Conservation (phyloP, 37 sponge, comb jelly and placozoan species). For the Hormiphora californensis region DNA sequence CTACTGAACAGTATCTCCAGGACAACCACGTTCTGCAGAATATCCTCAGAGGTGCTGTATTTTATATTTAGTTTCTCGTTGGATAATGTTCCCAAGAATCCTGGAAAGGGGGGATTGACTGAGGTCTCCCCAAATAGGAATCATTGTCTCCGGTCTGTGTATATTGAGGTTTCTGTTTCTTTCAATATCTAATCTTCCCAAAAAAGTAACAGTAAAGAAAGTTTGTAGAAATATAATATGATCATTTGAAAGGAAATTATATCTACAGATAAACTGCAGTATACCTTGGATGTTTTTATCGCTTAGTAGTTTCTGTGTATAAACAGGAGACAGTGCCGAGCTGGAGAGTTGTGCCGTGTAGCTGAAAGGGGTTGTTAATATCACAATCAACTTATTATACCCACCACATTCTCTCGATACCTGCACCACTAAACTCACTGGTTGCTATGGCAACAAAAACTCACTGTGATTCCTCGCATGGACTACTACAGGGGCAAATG, state of each 20-base stretch:
- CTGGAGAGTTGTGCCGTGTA: background rate
- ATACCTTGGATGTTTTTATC: background rate
- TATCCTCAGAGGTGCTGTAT: background rate
- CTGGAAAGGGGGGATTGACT: too few species aligned
- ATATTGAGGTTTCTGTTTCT: too few species aligned
- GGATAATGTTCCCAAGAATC: background rate
- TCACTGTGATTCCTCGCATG: background rate
- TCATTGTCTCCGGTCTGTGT: too few species aligned
- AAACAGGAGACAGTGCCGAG: background rate
- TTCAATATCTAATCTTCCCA: too few species aligned
- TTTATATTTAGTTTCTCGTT: background rate
- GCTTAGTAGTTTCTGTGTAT: background rate
- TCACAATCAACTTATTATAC: background rate
- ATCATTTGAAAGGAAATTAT: too few species aligned
- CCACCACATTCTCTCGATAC: background rate
- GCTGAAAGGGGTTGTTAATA: background rate
- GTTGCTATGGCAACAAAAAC: too few species aligned
- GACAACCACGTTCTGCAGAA: background rate
- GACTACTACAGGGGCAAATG: background rate
- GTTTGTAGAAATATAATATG: too few species aligned
- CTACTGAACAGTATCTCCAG: background rate
- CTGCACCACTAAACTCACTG: background rate
- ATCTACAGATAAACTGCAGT: too few species aligned
- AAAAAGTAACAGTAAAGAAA: too few species aligned
- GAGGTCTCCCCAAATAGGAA: too few species aligned